A percentile compares a stretch with the other conserved stretches of the same genome.
These are phyloP conservation scores for Python bivittatus DNA, from an alignment of 2,113 vertebrate species.

Conservation along the genomic window DNA sequence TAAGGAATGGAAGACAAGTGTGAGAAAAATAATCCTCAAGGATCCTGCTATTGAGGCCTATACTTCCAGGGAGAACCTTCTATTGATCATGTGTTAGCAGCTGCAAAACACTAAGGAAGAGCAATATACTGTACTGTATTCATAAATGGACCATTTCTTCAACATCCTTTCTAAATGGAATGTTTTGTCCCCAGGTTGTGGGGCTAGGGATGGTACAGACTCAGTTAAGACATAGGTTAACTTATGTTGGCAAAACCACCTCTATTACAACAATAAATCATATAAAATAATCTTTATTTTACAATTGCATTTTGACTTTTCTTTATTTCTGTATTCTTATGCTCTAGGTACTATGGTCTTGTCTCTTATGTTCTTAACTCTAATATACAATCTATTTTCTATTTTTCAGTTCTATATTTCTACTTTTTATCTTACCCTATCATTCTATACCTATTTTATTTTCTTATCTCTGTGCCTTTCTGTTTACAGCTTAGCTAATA, in stretches of 20 bases:
- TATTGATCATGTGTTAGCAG: too few relatives aligned
- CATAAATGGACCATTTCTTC: background rate
- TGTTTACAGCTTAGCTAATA: background rate
- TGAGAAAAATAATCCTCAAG: too few relatives aligned
- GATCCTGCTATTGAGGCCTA: too few relatives aligned
- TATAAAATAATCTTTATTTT: background rate
- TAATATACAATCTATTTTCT: background rate
- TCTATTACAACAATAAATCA: background rate
- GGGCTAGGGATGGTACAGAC: background rate
- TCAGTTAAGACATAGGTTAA: background rate
- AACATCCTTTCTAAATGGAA: background rate
- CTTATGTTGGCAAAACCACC: background rate
- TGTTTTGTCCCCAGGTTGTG: background rate
- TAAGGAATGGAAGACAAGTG: too few relatives aligned
- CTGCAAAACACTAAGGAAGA: too few relatives aligned
- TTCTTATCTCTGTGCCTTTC: background rate
- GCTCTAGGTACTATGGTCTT: background rate
- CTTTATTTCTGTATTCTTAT: background rate
- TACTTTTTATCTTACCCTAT: background rate
- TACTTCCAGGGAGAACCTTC: too few relatives aligned
- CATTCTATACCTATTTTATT: background rate
- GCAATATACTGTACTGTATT: background rate
- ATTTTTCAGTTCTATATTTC: background rate
- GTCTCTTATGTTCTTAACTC: background rate
- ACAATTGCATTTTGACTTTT: background rate